Evolutionary conservation across 2,113 vertebrate genomes (phyloP).

Genomic region (Nyctibius bracteatus): DNA sequence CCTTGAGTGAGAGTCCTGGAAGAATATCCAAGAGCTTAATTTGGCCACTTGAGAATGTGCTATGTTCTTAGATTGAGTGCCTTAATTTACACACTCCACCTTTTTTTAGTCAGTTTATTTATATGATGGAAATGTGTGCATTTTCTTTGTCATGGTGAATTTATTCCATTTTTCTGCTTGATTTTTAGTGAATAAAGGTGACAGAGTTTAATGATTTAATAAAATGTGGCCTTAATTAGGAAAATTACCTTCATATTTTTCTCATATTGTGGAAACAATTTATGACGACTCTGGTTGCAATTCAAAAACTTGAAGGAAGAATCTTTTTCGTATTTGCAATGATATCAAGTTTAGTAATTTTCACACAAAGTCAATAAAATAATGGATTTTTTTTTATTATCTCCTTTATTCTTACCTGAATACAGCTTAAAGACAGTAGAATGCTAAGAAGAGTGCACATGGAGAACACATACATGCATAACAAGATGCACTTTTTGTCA

Average conservation of each 20-base stretch:
- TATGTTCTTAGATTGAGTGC: not conserved
- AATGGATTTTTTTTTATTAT: not conserved
- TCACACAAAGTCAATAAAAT: not conserved
- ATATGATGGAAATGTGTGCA: not conserved
- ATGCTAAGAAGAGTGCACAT: not conserved
- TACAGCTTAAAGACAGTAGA: not conserved
- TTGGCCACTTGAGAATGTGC: not conserved
- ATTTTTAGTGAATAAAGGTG: conserved; percentile 45
- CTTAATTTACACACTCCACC: conserved; percentile 13
- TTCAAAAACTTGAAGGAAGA: conserved; percentile 3
- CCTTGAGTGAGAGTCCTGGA: not conserved
- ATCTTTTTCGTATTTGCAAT: not conserved
- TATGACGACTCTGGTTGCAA: not conserved
- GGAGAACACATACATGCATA: not conserved
- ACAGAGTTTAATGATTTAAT: conserved; percentile 45
- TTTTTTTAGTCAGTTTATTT: conserved; percentile 5
- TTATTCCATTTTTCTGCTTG: conserved; percentile 20
- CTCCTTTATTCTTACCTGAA: not conserved
- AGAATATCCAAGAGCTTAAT: not conserved
- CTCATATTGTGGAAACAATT: conserved; percentile 49
- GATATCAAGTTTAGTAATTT: not conserved
- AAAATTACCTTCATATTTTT: conserved; percentile 50
- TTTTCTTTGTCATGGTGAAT: conserved; percentile 34
- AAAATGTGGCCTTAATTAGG: conserved; percentile 51
- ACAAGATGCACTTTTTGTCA: not conserved